These are phyloP conservation scores for Gymnosoma rotundatum DNA, from an alignment of 2,888 invertebrate species.

Conservation along the genomic window DNA sequence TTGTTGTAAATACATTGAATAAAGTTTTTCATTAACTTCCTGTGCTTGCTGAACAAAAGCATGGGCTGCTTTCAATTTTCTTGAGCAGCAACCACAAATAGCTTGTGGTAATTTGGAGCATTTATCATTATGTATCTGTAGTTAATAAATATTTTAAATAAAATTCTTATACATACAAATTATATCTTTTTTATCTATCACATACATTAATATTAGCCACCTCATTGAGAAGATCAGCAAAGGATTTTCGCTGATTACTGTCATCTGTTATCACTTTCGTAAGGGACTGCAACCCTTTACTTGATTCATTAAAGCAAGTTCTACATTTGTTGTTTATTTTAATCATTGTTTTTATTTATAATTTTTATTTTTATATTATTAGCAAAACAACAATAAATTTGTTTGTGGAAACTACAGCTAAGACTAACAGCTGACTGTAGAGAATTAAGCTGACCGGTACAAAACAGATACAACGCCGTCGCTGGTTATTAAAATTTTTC, in stretches of 20 bases:
- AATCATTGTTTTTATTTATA: slow-evolving; percentile 46
- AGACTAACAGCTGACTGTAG: slow-evolving; percentile 22
- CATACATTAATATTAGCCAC: slow-evolving; percentile 63
- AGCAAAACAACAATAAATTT: slow-evolving; percentile 13
- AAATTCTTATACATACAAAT: not conserved
- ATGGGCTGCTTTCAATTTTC: slow-evolving; percentile 58
- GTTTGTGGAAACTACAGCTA: not conserved
- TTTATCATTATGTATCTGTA: slow-evolving; percentile 54
- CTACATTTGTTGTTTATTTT: slow-evolving; percentile 57
- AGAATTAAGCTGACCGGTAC: not conserved
- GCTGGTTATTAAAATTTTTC: too few relatives aligned
- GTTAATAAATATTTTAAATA: not conserved
- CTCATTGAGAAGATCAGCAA: slow-evolving; percentile 58
- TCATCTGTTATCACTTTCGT: slow-evolving; percentile 19
- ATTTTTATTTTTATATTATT: slow-evolving; percentile 26
- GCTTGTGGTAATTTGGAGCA: slow-evolving; percentile 40
- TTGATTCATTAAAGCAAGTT: slow-evolving; percentile 52
- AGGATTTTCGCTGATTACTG: slow-evolving; percentile 34
- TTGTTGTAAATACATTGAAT: slow-evolving; percentile 10
- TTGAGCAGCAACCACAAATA: slow-evolving; percentile 56
- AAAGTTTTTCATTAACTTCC: slow-evolving; percentile 51
- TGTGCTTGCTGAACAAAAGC: slow-evolving; percentile 62
- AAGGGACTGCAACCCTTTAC: slow-evolving; percentile 47
- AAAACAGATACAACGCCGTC: not conserved
- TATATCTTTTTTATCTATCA: not conserved